Evolutionary conservation across 2,797 vertebrate species (phyloP), one percentile per base, ranked within the genome.

Genomic region (Sebastes vulpes): DNA sequence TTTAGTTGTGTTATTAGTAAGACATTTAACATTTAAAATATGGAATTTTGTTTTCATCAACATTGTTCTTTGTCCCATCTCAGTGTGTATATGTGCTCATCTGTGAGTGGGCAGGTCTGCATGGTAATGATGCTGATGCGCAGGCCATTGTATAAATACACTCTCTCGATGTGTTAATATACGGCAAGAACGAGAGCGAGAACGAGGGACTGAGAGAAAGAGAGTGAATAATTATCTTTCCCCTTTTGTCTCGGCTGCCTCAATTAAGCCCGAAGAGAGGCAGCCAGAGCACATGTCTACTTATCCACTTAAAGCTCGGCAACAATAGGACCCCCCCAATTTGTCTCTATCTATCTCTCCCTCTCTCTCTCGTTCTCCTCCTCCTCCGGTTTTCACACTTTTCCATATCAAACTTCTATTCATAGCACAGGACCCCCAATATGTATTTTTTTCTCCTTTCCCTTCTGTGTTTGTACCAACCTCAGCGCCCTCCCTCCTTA

Each of bases 221-320:
- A 91, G 82, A 88, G 84, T 5, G 89, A 95, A 92, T 94, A 94
- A 95, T 93, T 94, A 94, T 89, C 81, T 90, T 87, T 90, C 85
- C 89, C 83, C 93, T 93, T 95, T 95, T 95, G 95, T 95, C 93
- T 95, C 88, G 77, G 67, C 91, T 95, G 85, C 91, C 90, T 95
- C 93, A 94, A 95, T 95, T 95, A 95, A 92, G 88, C 92, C 88
- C 26, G 85, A 91, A 89, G 88, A 91, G 91, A 91, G 85, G 81
- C 90, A 91, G 89, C 85, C 91, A 67, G 76, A 94, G 89, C 89
- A 86, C 90, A 92, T 90, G 91, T 90, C 89, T 93, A 94, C 93
- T 95, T 94, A 94, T 91, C 93, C 93, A 92, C 92, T 94, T 91
- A 86, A 83, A 91, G 86, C 92, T 73, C 75, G 18, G 77, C 83